These are phyloP conservation scores for Mylabris sibirica DNA, from an alignment of 2,888 invertebrate genomes.

Conservation along the genomic window DNA sequence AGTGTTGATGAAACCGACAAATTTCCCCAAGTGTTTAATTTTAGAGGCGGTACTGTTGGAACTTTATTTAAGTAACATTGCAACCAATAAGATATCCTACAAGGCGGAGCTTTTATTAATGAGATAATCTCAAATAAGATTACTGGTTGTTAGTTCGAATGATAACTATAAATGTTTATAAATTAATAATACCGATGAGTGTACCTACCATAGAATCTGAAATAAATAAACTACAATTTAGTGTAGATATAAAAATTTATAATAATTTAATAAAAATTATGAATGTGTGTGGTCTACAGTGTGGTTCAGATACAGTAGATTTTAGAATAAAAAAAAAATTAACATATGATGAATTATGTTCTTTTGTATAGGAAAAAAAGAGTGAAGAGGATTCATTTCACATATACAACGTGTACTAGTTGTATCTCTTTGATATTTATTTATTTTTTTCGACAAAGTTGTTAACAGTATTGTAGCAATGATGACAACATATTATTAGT, in stretches of 20 bases:
- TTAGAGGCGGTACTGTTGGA: neutral
- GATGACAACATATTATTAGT: conserved; percentile 26
- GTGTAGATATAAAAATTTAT: conserved; percentile 25
- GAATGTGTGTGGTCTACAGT: conserved; percentile 42
- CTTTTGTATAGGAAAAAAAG: conserved; percentile 24
- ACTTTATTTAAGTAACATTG: neutral
- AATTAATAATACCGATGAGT: neutral
- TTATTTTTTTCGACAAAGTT: conserved; percentile 31
- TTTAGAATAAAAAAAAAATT: conserved; percentile 34
- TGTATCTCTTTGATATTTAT: conserved; percentile 18
- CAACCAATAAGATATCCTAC: neutral
- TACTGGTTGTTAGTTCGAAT: neutral
- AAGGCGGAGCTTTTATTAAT: conserved; percentile 11
- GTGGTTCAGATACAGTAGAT: neutral
- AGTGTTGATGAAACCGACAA: neutral
- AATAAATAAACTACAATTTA: conserved; percentile 24
- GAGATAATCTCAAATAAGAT: conserved; percentile 8
- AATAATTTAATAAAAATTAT: conserved; percentile 19
- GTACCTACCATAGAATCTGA: conserved; percentile 15
- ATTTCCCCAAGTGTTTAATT: neutral
- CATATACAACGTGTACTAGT: conserved; percentile 26
- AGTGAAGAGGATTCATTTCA: conserved; percentile 21
- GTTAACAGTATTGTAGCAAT: conserved; percentile 23
- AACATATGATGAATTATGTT: conserved; percentile 31
- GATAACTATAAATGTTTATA: conserved; percentile 10